Conservation (phyloP, 2,113 vertebrate species). For the Geothlypis trichas region DNA sequence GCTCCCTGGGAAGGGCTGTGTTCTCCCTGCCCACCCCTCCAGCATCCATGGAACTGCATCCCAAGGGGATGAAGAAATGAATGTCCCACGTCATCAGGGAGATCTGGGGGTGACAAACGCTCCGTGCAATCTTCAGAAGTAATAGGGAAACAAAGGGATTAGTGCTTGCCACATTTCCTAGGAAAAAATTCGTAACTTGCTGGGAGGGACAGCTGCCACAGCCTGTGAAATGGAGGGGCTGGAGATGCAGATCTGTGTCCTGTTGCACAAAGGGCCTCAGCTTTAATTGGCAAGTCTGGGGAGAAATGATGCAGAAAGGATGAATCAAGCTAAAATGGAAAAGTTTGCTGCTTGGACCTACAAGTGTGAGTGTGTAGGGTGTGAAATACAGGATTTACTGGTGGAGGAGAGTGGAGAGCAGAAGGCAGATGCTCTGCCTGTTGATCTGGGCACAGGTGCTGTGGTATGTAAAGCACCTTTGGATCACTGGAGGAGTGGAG, state of each 20-base stretch:
- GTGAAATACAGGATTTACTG: neutral
- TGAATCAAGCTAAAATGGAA: neutral
- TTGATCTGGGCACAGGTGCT: neutral
- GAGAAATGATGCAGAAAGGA: neutral
- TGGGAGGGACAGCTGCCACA: neutral
- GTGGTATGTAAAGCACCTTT: slow-evolving; percentile 2
- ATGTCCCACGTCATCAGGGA: rapidly evolving
- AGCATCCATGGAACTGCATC: rapidly evolving
- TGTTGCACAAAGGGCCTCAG: neutral
- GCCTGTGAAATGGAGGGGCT: neutral
- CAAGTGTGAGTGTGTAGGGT: neutral
- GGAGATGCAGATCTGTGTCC: neutral
- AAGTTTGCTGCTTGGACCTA: neutral
- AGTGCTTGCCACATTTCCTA: neutral
- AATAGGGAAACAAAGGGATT: neutral
- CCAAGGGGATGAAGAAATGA: neutral
- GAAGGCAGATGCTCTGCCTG: neutral
- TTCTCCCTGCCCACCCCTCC: neutral
- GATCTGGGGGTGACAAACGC: neutral
- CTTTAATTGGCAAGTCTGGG: neutral
- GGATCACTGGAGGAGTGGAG: neutral
- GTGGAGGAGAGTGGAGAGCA: neutral
- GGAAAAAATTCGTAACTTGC: neutral
- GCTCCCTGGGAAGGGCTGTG: rapidly evolving
- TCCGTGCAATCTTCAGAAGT: neutral